Evolutionary conservation across 2,797 vertebrate genomes (phyloP).

Genomic region (Alcedo quadribrachys): DNA sequence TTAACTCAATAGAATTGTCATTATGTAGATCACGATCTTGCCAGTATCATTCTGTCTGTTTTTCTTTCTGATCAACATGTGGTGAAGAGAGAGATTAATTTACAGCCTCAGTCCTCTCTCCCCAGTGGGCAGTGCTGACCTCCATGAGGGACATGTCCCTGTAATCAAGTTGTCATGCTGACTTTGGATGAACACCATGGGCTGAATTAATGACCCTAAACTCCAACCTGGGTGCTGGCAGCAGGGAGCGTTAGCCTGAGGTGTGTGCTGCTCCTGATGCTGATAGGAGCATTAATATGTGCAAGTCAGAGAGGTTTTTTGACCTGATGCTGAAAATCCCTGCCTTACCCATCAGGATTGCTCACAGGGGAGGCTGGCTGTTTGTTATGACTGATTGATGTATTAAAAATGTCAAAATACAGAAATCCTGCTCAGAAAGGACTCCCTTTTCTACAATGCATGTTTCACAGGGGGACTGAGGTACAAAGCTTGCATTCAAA

Average conservation of each 20-base stretch:
- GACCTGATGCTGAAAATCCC: background rate
- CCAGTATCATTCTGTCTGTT: background rate
- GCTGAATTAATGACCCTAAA: background rate
- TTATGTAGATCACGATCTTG: background rate
- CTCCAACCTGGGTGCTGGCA: background rate
- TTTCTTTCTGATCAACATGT: background rate
- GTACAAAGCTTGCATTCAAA: background rate
- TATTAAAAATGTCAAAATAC: background rate
- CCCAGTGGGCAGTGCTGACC: background rate
- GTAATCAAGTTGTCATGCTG: background rate
- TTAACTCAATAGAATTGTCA: background rate
- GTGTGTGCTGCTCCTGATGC: background rate
- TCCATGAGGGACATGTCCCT: background rate
- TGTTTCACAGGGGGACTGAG: background rate
- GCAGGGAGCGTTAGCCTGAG: background rate
- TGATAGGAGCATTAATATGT: background rate
- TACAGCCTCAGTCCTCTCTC: background rate
- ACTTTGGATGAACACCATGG: background rate
- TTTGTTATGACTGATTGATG: slow-evolving; percentile 7
- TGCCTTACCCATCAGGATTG: background rate
- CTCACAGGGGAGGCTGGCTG: background rate
- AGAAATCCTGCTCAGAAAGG: background rate
- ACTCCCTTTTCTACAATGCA: background rate
- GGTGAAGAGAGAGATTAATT: background rate
- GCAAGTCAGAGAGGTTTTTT: background rate